Base-by-base conservation (phyloP, 2,888 invertebrate genomes). In the Drymonia ruficornis region DNA sequence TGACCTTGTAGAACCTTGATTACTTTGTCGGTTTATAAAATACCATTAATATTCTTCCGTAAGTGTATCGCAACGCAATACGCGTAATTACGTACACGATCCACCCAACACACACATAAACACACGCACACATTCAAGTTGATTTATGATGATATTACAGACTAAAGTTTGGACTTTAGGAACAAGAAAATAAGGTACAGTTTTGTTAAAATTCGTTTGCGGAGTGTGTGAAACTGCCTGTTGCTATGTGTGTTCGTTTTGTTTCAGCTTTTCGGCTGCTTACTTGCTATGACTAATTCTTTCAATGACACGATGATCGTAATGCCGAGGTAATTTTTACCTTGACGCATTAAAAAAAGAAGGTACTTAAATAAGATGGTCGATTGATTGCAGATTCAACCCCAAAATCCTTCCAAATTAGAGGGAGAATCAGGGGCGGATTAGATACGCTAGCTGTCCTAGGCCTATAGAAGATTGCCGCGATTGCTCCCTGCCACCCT, bases 201-300 rank as follows among this genome's bases (percentile, higher is more conserved):
- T 51, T 55, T 67, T 0, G 31, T 4, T 16, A 50, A 9, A 31
- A 11, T 7, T 9, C n/a, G 11, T 7, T 12, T 8, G 12, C n/a
- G 31, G 6, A 29, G 16, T 50, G 31, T 44, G 31, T 12, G 38
- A 28, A 55, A 53, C 42, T 42, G 50, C 56, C 57, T 68, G 73
- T 68, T 73, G 71, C 71, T 66, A 71, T 57, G 71, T 55, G 63
- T 45, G 59, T 49, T 62, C 50, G 19, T 49, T 56, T 55, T 54
- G 48, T 47, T 61, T 59, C 36, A 55, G 52, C 55, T 12, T 55
- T 67, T 64, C 50, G 52, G 56, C 53, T 65, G 47, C 38, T 62
- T 7, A 11, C 31, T 19, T 31, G 46, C 52, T 57, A 52, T 65
- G 55, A 67, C 63, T 63, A 70, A 65, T 59, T 58, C 15, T 56